Evolutionary conservation across 2,797 vertebrate genomes (phyloP).

Genomic region (Erithacus rubecula): DNA sequence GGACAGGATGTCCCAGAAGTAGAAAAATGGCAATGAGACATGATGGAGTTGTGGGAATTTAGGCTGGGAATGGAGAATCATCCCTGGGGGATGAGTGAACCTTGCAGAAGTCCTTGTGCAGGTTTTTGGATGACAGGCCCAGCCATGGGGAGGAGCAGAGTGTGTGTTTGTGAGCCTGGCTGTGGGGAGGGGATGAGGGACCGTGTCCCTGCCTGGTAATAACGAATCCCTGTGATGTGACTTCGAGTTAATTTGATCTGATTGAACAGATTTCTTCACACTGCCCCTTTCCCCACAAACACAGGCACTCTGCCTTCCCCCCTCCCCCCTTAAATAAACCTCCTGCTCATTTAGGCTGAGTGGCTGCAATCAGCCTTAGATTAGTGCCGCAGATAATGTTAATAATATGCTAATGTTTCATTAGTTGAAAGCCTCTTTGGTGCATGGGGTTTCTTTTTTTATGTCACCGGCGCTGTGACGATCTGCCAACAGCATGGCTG

Average conservation of each 20-base stretch:
- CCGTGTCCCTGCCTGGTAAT: not conserved
- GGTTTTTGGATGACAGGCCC: not conserved
- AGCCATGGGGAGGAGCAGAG: not conserved
- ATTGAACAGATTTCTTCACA: constrained; percentile 61
- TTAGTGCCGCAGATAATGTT: constrained; percentile 82
- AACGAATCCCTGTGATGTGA: constrained; percentile 35
- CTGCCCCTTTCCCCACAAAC: constrained; percentile 3
- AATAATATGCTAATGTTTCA: constrained; percentile 91
- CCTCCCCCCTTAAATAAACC: constrained; percentile 75
- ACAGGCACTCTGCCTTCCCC: not conserved
- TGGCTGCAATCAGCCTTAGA: constrained; percentile 81
- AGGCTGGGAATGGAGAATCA: not conserved
- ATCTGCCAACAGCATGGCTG: constrained; percentile 55
- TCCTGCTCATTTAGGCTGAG: constrained; percentile 80
- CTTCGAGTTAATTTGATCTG: constrained; percentile 77
- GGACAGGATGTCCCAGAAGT: not conserved
- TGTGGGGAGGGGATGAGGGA: not conserved
- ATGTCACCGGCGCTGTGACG: not conserved
- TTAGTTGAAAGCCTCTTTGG: constrained; percentile 82
- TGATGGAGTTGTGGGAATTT: not conserved
- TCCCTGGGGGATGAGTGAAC: not conserved
- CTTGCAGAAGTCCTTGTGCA: not conserved
- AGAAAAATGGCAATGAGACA: not conserved
- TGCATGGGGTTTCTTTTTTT: constrained; percentile 68
- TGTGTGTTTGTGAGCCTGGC: not conserved